phyloP scores from a whole-genome alignment of 2,797 vertebrate species.

The Paguma larvata region DNA sequence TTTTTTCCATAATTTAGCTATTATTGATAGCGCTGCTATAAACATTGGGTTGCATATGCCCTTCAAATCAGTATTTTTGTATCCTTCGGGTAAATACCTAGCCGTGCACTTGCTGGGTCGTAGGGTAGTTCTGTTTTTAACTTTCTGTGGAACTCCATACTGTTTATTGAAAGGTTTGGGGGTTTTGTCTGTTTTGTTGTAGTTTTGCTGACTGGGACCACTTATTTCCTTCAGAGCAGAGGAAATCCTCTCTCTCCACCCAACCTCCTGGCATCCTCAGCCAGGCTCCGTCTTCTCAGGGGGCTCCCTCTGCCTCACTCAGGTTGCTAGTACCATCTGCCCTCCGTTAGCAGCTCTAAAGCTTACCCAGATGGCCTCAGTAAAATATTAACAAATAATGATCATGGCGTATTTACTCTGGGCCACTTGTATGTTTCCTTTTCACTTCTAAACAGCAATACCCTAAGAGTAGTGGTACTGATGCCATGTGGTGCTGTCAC shows the following conservation, averaged over 20 bases:
- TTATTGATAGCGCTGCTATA: neutral
- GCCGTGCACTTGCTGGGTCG: neutral
- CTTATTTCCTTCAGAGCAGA: constrained; percentile 38
- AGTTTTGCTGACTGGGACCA: neutral
- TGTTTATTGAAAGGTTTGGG: neutral
- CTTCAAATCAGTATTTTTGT: neutral
- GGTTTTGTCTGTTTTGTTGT: neutral
- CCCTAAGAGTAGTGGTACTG: neutral
- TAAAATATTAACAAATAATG: constrained; percentile 42
- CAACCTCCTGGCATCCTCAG: neutral
- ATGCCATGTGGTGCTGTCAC: neutral
- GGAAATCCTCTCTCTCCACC: neutral
- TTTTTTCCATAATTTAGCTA: neutral
- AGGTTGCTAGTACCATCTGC: neutral
- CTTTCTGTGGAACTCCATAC: neutral
- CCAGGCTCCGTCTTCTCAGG: neutral
- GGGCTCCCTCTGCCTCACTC: neutral
- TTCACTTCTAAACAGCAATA: neutral
- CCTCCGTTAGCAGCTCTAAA: neutral
- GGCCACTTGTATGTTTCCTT: neutral
- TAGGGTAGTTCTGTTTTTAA: neutral
- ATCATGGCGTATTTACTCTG: neutral
- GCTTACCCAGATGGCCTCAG: neutral
- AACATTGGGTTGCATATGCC: neutral
- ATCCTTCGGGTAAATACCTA: neutral